These are phyloP conservation scores for Rosalia funebris DNA, from an alignment of 2,888 invertebrate species.

Conservation along the genomic window DNA sequence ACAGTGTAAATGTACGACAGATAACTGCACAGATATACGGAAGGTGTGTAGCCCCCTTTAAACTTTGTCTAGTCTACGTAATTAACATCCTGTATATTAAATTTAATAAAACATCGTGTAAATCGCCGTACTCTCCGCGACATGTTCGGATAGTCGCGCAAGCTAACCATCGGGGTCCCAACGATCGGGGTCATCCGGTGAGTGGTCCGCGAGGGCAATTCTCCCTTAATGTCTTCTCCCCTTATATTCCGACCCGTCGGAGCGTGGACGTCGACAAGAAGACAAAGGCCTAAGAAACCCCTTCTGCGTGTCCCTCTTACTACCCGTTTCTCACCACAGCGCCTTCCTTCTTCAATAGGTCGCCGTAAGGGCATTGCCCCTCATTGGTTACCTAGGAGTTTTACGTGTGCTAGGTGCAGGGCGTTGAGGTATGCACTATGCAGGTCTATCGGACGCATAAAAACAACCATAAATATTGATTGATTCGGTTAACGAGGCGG, in stretches of 20 bases:
- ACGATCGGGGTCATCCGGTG: neutral
- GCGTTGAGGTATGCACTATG: conserved; percentile 10
- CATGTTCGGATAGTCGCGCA: no score
- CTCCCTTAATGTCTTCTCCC: conserved; percentile 34
- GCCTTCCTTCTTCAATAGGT: neutral
- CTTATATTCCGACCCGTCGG: conserved; percentile 31
- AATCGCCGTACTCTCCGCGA: no score
- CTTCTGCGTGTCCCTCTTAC: conserved; percentile 25
- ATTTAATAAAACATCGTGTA: no score
- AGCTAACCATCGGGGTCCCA: no score
- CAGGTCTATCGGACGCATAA: conserved; percentile 2
- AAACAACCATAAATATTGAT: conserved; percentile 13
- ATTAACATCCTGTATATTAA: no score
- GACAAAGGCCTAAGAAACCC: conserved; percentile 43
- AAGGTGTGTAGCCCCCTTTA: no score
- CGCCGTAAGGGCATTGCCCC: conserved; percentile 19
- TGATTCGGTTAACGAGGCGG: conserved; percentile 18
- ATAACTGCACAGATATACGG: no score
- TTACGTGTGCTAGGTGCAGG: conserved; percentile 14
- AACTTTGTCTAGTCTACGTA: no score
- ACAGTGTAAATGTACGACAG: no score
- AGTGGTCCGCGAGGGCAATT: conserved; percentile 23
- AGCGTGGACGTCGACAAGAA: conserved; percentile 45
- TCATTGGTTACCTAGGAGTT: conserved; percentile 17
- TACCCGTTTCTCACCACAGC: conserved; percentile 20